phyloP scores from a whole-genome alignment of 2,113 vertebrate species.

The Buteo buteo region DNA sequence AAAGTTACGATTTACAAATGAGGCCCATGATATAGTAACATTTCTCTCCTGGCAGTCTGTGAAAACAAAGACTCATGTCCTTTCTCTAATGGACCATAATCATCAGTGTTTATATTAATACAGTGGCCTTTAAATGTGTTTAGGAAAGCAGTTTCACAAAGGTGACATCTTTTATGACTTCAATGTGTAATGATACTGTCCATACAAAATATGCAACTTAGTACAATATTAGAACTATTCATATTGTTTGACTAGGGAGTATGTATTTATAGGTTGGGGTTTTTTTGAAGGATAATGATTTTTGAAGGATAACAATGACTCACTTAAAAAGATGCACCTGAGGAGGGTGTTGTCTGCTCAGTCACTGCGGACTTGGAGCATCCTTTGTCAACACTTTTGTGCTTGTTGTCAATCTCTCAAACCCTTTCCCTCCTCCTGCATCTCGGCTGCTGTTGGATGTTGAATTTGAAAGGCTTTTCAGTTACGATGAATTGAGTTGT shows the following conservation, averaged over 20 bases:
- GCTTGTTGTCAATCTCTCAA: neutral
- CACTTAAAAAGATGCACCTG: neutral
- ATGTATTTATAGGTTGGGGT: rapidly evolving
- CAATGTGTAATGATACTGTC: neutral
- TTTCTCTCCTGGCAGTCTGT: neutral
- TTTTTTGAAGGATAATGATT: neutral
- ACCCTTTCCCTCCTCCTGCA: neutral
- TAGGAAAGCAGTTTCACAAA: neutral
- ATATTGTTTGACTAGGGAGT: neutral
- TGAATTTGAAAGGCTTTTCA: neutral
- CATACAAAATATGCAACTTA: neutral
- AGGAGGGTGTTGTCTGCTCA: neutral
- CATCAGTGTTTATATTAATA: neutral
- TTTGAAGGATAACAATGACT: neutral
- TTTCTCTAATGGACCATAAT: neutral
- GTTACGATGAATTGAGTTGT: neutral
- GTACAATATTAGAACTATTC: too few relatives aligned
- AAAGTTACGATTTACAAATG: neutral
- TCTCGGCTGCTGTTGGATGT: neutral
- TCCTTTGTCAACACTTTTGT: neutral
- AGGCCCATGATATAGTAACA: neutral
- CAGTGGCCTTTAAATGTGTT: neutral
- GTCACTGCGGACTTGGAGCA: neutral
- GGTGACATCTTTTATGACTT: neutral
- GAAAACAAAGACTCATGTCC: neutral